Percentiles rank a stretch among this genome's conserved stretches.
Conservation (phyloP, 2,797 vertebrate species). For the Urophycis tenuis region DNA sequence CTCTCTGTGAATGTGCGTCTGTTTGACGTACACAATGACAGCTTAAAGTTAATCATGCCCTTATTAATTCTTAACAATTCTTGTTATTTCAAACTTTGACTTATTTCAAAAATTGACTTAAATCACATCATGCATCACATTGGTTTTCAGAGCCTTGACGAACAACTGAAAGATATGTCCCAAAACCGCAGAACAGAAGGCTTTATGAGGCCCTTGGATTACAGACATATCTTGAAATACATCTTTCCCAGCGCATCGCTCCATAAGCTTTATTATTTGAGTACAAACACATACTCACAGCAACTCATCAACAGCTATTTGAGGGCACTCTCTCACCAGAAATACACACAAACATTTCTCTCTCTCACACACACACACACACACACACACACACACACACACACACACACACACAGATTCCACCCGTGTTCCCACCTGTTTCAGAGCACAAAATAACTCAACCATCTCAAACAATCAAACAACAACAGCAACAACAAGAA, state of each 20-base stretch:
- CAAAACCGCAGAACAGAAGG: too few relatives aligned
- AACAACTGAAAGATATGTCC: too few relatives aligned
- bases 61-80: too few relatives aligned
- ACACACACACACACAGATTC: constrained; percentile 10
- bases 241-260: neutral
- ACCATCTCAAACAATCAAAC: constrained; percentile 11
- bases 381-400: neutral
- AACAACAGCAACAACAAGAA: constrained; percentile 46
- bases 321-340: neutral
- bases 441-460: neutral
- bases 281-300: neutral
- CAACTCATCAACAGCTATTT: neutral
- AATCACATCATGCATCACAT: too few relatives aligned
- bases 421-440: constrained; percentile 4
- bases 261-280: neutral
- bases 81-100: too few relatives aligned
- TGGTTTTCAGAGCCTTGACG: too few relatives aligned
- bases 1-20: too few relatives aligned
- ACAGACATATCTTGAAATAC: too few relatives aligned
- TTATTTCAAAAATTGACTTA: too few relatives aligned
- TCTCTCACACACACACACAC: neutral
- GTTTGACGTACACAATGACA: neutral
- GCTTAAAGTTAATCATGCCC: too few relatives aligned
- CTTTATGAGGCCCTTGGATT: too few relatives aligned
- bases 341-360: neutral